These are phyloP conservation scores for Polyploca ridens DNA, from an alignment of 2,888 invertebrate species.

Conservation along the genomic window DNA sequence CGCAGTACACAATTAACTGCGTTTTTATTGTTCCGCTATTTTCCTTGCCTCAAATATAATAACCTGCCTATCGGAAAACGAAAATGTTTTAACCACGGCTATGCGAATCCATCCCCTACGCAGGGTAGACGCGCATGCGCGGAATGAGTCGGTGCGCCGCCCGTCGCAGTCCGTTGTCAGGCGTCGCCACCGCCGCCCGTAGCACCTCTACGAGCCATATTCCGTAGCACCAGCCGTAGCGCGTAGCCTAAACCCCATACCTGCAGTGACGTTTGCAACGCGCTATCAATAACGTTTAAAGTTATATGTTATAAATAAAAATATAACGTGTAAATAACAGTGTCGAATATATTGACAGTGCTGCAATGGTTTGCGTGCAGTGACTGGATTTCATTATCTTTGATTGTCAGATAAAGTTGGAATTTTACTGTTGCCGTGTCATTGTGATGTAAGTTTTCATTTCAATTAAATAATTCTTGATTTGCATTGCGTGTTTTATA, in stretches of 20 bases:
- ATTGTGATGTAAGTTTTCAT: slow-evolving; percentile 54
- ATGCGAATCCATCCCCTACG: slow-evolving; percentile 59
- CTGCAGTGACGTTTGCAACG: slow-evolving; percentile 64
- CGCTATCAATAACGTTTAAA: slow-evolving; percentile 29
- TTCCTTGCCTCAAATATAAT: slow-evolving; percentile 43
- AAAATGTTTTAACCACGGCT: slow-evolving; percentile 53
- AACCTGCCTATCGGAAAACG: slow-evolving; percentile 63
- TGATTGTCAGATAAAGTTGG: slow-evolving; percentile 39
- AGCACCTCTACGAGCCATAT: slow-evolving; percentile 51
- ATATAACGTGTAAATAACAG: slow-evolving; percentile 24
- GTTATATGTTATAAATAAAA: slow-evolving; percentile 23
- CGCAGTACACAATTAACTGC: slow-evolving; percentile 21
- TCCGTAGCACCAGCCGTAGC: slow-evolving; percentile 39
- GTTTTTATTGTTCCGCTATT: slow-evolving; percentile 31
- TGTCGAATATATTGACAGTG: slow-evolving; percentile 28
- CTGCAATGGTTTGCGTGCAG: slow-evolving; percentile 32
- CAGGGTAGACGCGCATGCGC: slow-evolving; percentile 60
- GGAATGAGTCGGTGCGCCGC: slow-evolving; percentile 44
- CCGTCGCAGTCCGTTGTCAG: slow-evolving; percentile 68
- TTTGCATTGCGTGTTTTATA: neutral
- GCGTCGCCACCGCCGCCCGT: slow-evolving; percentile 50
- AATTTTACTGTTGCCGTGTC: slow-evolving; percentile 31
- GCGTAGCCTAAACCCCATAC: slow-evolving; percentile 45
- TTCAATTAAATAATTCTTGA: slow-evolving; percentile 15
- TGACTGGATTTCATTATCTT: slow-evolving; percentile 41